These are phyloP conservation scores for Gibbula magus DNA, from an alignment of 2,888 invertebrate species.

Conservation along the genomic window DNA sequence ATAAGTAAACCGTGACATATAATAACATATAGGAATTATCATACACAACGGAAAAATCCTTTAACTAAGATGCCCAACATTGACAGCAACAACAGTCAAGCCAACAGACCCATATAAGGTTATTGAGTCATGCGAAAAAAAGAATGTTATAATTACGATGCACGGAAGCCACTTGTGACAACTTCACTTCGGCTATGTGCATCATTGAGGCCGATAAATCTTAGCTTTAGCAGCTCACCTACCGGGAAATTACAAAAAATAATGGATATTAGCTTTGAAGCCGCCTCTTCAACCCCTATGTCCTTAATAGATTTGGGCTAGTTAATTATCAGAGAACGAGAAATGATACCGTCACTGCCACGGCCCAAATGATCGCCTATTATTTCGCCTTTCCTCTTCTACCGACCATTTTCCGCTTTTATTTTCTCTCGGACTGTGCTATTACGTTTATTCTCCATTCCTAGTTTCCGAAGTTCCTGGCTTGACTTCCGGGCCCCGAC, in stretches of 20 bases:
- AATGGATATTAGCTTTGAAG: neutral
- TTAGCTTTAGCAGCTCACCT: neutral
- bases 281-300: neutral
- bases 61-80: too few species aligned
- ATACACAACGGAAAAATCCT: too few species aligned
- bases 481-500: conserved; percentile 18
- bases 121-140: too few species aligned
- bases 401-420: conserved; percentile 15
- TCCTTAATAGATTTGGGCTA: neutral
- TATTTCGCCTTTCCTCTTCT: neutral
- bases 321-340: neutral
- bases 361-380: neutral
- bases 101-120: too few species aligned
- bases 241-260: neutral
- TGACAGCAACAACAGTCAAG: too few species aligned
- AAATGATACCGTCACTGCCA: neutral
- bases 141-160: too few species aligned
- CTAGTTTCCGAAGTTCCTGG: conserved; percentile 17
- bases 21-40: too few species aligned
- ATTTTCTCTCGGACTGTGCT: neutral
- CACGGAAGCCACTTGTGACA: too few species aligned
- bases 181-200: too few species aligned
- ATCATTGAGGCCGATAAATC: too few species aligned
- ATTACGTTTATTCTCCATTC: conserved; percentile 23
- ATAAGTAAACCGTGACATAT: too few species aligned